These are phyloP conservation scores for Panurus biarmicus DNA, from an alignment of 2,113 vertebrate genomes.

Conservation along the genomic window DNA sequence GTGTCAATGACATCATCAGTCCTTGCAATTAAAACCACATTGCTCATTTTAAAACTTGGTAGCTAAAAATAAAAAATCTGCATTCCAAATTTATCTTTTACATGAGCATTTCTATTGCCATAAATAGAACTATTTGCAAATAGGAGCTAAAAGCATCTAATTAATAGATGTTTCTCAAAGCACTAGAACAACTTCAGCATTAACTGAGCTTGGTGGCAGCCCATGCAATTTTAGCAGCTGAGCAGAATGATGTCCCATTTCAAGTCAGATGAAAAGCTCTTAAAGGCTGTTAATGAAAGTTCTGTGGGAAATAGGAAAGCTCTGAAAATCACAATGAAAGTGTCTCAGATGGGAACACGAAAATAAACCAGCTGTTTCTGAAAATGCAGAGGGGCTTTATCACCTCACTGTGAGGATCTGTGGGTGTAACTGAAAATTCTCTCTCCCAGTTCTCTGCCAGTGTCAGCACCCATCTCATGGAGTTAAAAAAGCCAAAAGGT, in stretches of 20 bases:
- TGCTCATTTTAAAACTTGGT: background rate
- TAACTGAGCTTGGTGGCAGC: background rate
- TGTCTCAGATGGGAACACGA: background rate
- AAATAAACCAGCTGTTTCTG: background rate
- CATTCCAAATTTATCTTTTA: background rate
- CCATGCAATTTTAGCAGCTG: background rate
- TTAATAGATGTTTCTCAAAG: background rate
- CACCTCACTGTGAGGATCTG: background rate
- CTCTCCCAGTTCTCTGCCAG: background rate
- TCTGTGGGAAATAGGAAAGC: background rate
- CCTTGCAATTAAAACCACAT: background rate
- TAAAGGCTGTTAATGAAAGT: background rate
- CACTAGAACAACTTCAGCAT: background rate
- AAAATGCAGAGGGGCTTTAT: background rate
- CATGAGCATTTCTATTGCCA: background rate
- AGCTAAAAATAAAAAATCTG: background rate
- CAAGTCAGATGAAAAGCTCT: background rate
- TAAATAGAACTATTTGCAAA: background rate
- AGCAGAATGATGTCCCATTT: background rate
- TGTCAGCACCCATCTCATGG: background rate
- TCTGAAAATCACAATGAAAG: background rate
- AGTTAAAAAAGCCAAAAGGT: background rate
- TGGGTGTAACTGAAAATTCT: background rate
- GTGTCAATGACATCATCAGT: background rate
- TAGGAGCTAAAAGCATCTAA: background rate